phyloP scores from a whole-genome alignment of 2,797 vertebrate genomes.

The Mus minutoides region DNA sequence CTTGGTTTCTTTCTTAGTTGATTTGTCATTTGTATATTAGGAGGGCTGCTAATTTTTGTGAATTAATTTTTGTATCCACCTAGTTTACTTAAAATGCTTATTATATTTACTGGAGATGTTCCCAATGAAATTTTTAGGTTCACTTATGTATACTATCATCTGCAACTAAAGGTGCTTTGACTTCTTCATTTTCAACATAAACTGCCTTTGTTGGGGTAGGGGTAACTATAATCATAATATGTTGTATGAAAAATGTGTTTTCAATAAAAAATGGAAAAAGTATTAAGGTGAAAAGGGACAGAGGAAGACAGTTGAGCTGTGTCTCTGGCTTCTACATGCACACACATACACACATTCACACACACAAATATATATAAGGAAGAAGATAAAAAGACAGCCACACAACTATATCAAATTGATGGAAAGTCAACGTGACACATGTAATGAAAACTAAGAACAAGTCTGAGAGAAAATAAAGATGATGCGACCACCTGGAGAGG shows the following conservation, averaged over 20 bases:
- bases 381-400: background rate
- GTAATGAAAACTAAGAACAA: background rate
- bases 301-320: background rate
- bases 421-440: background rate
- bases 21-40: background rate
- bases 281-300: background rate
- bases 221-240: background rate
- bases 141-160: background rate
- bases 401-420: background rate
- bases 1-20: background rate
- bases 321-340: background rate
- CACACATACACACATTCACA: background rate
- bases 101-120: background rate
- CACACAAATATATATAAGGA: background rate
- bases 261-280: background rate
- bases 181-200: background rate
- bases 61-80: background rate
- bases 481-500: background rate
- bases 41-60: background rate
- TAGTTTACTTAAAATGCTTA: background rate
- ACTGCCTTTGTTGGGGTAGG: background rate
- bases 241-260: background rate
- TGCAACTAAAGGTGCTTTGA: background rate
- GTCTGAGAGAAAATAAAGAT: conserved; percentile 2
- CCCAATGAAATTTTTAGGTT: background rate